Percentiles rank a stretch among this genome's conserved stretches.
These are phyloP conservation scores for Echinometra lucunter DNA, from an alignment of 53 echinoderm and acorn worm genomes.

Conservation along the genomic window DNA sequence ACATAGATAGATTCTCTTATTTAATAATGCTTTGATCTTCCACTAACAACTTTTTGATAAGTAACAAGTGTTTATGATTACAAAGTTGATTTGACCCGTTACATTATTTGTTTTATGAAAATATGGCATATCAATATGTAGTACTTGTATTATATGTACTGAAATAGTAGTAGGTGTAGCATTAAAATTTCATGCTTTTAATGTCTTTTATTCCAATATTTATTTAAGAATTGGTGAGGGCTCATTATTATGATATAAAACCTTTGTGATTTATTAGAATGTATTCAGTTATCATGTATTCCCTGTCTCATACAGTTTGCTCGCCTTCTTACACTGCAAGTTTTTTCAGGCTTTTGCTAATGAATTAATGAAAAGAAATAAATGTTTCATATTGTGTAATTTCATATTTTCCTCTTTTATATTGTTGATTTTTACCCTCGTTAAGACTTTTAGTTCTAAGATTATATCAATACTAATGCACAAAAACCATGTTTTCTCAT, in stretches of 20 bases:
- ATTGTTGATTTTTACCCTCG: not conserved
- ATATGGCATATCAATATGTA: not conserved
- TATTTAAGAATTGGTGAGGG: not conserved
- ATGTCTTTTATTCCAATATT: not conserved
- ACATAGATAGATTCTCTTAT: not conserved
- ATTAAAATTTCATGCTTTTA: not conserved
- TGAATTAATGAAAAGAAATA: not conserved
- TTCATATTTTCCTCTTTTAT: not conserved
- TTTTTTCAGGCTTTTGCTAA: not conserved
- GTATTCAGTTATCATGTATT: slow-evolving; percentile 37
- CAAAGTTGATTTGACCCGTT: not conserved
- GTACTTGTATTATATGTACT: slow-evolving; percentile 16
- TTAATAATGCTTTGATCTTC: slow-evolving; percentile 7
- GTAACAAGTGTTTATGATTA: not conserved
- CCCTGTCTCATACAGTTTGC: not conserved
- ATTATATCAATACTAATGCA: no score
- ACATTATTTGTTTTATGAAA: not conserved
- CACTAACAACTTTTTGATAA: not conserved
- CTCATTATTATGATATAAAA: not conserved
- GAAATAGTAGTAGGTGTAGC: slow-evolving; percentile 23
- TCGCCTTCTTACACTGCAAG: not conserved
- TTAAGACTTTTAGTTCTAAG: not conserved
- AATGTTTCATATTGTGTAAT: slow-evolving; percentile 31
- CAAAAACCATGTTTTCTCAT: no score
- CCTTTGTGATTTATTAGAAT: not conserved